A percentile compares a stretch with the other conserved stretches of the same genome.
Conservation (phyloP, 2,888 invertebrate genomes). For the Ormyrus labotus region DNA sequence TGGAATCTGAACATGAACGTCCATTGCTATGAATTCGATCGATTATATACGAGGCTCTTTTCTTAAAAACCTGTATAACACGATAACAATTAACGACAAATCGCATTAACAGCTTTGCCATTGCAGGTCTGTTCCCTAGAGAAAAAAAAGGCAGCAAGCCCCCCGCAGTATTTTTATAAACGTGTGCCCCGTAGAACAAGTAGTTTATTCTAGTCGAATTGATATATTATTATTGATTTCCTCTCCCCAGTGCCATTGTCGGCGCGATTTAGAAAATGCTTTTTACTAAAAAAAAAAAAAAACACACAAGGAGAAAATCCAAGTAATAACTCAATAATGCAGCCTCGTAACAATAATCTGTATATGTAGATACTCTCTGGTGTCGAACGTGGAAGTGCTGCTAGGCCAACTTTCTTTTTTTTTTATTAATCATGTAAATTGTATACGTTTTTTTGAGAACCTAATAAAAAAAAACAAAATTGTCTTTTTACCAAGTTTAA, state of each 20-base stretch:
- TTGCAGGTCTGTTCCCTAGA: slow-evolving; percentile 22
- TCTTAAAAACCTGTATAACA: too few relatives aligned
- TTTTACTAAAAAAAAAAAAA: slow-evolving; percentile 14
- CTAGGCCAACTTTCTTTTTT: neutral
- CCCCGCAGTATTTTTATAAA: slow-evolving; percentile 38
- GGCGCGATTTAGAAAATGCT: slow-evolving; percentile 28
- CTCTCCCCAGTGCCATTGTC: slow-evolving; percentile 32
- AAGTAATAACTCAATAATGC: neutral
- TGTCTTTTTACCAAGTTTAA: slow-evolving; percentile 53
- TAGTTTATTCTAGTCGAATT: slow-evolving; percentile 54
- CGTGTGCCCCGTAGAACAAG: slow-evolving; percentile 42
- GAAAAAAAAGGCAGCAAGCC: too few relatives aligned
- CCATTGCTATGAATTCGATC: too few relatives aligned
- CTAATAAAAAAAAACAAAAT: slow-evolving; percentile 32
- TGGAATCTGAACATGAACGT: too few relatives aligned
- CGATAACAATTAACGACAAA: too few relatives aligned
- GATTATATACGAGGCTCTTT: too few relatives aligned
- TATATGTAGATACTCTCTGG: slow-evolving; percentile 29
- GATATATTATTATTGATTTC: slow-evolving; percentile 12
- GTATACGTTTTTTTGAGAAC: slow-evolving; percentile 44
- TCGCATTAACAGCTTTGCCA: too few relatives aligned
- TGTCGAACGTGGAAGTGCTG: slow-evolving; percentile 44
- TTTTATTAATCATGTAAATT: slow-evolving; percentile 46
- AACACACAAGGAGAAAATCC: neutral
- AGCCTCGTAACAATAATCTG: slow-evolving; percentile 20